Evolutionary conservation across 2,888 invertebrate species (phyloP).

Genomic region (Siphlonurus alternatus): DNA sequence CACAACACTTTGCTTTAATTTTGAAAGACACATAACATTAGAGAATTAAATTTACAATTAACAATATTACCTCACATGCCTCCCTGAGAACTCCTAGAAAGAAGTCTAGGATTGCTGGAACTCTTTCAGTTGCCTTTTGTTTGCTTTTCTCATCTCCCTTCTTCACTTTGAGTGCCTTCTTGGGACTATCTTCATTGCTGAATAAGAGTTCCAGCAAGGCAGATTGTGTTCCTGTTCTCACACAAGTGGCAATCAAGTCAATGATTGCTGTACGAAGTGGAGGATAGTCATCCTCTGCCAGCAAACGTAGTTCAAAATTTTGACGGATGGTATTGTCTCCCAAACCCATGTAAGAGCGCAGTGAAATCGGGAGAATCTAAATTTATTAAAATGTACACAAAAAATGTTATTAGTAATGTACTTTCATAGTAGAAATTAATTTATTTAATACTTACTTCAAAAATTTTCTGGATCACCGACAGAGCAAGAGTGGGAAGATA

Average conservation of each 20-base stretch:
- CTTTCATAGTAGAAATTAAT: neutral
- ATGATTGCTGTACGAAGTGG: neutral
- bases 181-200: neutral
- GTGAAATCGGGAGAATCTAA: neutral
- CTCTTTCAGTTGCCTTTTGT: neutral
- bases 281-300: neutral
- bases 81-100: neutral
- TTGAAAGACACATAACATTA: neutral
- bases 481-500: neutral
- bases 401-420: neutral
- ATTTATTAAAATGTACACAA: neutral
- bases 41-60: neutral
- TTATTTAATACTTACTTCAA: neutral
- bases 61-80: neutral
- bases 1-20: too few species aligned
- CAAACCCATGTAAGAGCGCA: neutral
- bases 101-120: neutral
- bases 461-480: neutral
- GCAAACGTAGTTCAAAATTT: neutral
- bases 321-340: neutral
- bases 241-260: neutral
- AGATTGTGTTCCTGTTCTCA: neutral
- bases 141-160: neutral
- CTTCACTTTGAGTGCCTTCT: neutral
- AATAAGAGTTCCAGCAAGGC: neutral